Evolutionary conservation across 1,140 invertebrate genomes (phyloP).

Genomic region (Formica selysi): DNA sequence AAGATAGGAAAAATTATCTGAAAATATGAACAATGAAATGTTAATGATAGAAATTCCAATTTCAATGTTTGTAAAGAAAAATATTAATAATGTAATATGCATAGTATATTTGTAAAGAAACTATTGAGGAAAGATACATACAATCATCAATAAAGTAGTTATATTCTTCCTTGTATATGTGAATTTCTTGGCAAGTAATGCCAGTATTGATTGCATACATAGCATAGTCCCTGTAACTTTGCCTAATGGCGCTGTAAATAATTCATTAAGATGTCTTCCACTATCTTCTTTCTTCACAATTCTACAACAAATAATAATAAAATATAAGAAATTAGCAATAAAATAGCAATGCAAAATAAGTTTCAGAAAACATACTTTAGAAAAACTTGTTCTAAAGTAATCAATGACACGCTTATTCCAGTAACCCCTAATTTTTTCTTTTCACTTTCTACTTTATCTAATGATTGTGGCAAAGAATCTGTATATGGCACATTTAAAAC

Average conservation of each 20-base stretch:
- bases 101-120: conserved; percentile 15
- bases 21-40: conserved; percentile 52
- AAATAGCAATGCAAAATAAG: conserved; percentile 12
- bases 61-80: conserved; percentile 19
- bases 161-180: conserved; percentile 80
- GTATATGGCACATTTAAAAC: conserved; percentile 85
- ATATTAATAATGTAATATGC: conserved; percentile 20
- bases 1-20: conserved; percentile 79
- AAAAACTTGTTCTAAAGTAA: conserved; percentile 96
- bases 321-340: conserved; percentile 39
- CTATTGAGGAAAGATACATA: conserved; percentile 61
- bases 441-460: conserved; percentile 89
- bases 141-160: conserved; percentile 72
- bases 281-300: conserved; percentile 80
- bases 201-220: conserved; percentile 75
- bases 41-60: conserved; percentile 25
- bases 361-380: conserved; percentile 88
- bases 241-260: conserved; percentile 64
- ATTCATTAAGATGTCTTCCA: conserved; percentile 73
- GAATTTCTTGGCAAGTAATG: conserved; percentile 80
- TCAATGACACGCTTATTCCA: conserved; percentile 92
- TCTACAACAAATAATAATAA: conserved; percentile 65
- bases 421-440: conserved; percentile 89
- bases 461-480: conserved; percentile 87
- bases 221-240: conserved; percentile 78